These are phyloP conservation scores for Protomyctophum bolini DNA, from an alignment of 2,113 vertebrate genomes.

Conservation along the genomic window DNA sequence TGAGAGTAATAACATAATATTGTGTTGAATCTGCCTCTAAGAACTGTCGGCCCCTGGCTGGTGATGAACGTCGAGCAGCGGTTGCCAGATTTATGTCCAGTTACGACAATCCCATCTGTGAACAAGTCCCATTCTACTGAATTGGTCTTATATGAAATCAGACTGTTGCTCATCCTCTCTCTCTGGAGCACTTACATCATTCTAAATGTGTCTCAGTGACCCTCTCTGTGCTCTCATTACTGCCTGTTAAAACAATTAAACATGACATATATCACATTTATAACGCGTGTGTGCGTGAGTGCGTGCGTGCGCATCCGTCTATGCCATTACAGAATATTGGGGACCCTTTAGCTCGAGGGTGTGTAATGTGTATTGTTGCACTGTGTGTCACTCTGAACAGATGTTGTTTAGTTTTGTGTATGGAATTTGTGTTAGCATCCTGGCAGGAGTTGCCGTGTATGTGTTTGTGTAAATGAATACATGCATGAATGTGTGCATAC, in stretches of 20 bases:
- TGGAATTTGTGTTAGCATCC: too few species aligned
- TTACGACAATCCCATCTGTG: constrained; percentile 51
- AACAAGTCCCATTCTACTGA: constrained; percentile 46
- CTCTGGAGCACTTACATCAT: constrained; percentile 65
- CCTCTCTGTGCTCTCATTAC: constrained; percentile 59
- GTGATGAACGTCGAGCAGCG: neutral
- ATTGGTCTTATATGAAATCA: constrained; percentile 61
- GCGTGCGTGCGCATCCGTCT: constrained; percentile 62
- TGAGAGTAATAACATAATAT: neutral
- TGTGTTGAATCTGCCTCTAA: neutral
- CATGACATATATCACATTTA: constrained; percentile 63
- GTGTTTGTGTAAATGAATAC: neutral
- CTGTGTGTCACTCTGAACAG: too few species aligned
- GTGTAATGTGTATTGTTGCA: constrained; percentile 36
- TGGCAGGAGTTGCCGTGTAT: neutral
- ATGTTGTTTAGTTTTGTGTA: too few species aligned
- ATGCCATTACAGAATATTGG: constrained; percentile 67
- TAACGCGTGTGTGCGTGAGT: constrained; percentile 42
- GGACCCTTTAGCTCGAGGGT: constrained; percentile 58
- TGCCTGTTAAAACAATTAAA: constrained; percentile 72
- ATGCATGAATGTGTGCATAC: neutral
- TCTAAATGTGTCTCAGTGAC: constrained; percentile 60
- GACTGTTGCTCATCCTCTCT: constrained; percentile 56
- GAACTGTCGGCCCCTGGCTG: neutral
- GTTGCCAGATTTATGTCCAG: constrained; percentile 41